Evolutionary conservation across 2,113 vertebrate species (phyloP), one percentile per base, ranked within the genome.

Genomic region (Pangasianodon gigas): DNA sequence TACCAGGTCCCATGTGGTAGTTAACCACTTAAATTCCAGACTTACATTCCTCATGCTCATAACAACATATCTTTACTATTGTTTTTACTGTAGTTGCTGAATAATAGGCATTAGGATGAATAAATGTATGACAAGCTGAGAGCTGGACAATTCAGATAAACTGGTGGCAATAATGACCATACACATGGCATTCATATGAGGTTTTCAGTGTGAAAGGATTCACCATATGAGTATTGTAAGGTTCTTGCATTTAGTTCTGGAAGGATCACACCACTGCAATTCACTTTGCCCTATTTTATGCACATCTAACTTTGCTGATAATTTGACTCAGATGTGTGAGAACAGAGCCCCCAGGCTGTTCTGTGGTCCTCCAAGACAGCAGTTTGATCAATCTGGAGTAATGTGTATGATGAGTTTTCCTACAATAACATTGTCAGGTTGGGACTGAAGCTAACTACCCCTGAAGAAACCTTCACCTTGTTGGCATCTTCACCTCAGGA

Each of bases 381-480:
- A 52, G 74, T 56, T 67, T 16, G 3, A 37, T 51, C 19, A 48
- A 24, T 82, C 41, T 85, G 19, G 1, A 54, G 18, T 74, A 10
- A 37, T 56, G 69, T 56, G 32, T 75, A 4, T 56, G 32, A 56
- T 60, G 41, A 13, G 51, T 26, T 46, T 48, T 51, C n/a, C n/a
- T 13, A n/a, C 19, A 56, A 54, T 84, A 65, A 69, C 51, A n/a
- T 87, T 90, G 1, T 88, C 91, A 99, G 98, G 93, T 97, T 96
- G 26, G 97, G 97, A 84, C 95, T 99, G 92, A 99, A 97, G 95
- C 95, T 99, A 91, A 99, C 96, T 9, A 97, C 97, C 87, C 98
- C 98, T 14, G 98, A 99, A 93, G 98, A 99, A 74, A 97, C 95
- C 90, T 97, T 99, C 93, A 96, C 97, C 74, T 95, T 99, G 67